These are phyloP conservation scores for Tetranychus truncatus DNA, from an alignment of 2,888 invertebrate species.

Conservation along the genomic window DNA sequence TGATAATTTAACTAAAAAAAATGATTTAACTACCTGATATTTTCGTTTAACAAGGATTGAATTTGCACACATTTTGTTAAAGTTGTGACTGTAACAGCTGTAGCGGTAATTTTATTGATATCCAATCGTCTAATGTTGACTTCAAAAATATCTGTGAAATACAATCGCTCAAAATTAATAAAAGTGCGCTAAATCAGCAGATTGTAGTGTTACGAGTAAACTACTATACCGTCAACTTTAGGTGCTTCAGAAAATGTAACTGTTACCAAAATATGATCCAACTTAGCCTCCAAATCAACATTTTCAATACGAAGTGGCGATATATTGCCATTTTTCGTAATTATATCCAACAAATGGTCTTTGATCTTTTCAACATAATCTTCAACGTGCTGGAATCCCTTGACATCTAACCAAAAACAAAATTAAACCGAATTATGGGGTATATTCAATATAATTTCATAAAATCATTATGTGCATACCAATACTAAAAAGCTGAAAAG, in stretches of 20 bases:
- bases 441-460: too few species aligned
- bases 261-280: neutral
- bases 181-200: neutral
- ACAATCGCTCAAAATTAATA: neutral
- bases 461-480: too few species aligned
- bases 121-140: neutral
- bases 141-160: neutral
- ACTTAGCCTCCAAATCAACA: neutral
- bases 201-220: neutral
- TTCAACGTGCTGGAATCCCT: neutral
- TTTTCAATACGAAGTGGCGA: neutral
- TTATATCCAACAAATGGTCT: neutral
- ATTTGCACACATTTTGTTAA: neutral
- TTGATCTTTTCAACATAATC: neutral
- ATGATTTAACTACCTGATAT: neutral
- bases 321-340: neutral
- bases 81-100: neutral
- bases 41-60: neutral
- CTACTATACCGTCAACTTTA: neutral
- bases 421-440: too few species aligned
- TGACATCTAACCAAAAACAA: too few species aligned
- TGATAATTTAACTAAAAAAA: too few species aligned
- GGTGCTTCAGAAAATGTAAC: neutral
- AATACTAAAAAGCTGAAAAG: too few species aligned
- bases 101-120: neutral